Conservation (phyloP, 2,113 vertebrate genomes). For the Psammodynastes pulverulentus region DNA sequence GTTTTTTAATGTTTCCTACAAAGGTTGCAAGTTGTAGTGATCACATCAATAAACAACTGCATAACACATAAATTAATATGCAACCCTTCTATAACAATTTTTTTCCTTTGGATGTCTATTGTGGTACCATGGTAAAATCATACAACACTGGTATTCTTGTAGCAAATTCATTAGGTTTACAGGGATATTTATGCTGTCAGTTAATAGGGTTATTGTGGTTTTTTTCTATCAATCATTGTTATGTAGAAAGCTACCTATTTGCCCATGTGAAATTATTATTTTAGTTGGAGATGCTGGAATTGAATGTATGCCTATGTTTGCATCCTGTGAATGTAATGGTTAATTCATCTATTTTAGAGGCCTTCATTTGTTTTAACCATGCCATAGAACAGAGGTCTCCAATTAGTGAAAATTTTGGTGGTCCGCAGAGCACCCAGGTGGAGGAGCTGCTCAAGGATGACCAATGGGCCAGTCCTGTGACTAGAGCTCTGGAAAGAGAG, state of each 20-base stretch:
- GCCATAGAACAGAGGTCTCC: too few species aligned
- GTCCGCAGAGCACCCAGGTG: too few species aligned
- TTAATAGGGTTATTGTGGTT: background rate
- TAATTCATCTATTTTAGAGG: background rate
- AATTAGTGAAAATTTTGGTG: too few species aligned
- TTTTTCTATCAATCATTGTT: background rate
- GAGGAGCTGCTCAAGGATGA: too few species aligned
- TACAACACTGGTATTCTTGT: background rate
- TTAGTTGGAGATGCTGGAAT: background rate
- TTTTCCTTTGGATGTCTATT: background rate
- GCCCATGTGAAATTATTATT: background rate
- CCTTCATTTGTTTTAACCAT: background rate
- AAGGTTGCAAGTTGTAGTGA: background rate
- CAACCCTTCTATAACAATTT: background rate
- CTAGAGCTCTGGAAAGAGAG: too few species aligned
- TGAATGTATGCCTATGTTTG: background rate
- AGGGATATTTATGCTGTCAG: background rate
- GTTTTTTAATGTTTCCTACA: background rate
- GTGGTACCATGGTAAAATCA: background rate
- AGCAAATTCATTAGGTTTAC: background rate
- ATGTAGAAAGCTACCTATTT: background rate
- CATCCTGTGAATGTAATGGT: background rate
- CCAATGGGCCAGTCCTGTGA: too few species aligned
- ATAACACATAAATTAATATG: background rate
- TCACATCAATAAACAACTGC: background rate